Evolutionary conservation across 2,797 vertebrate genomes (phyloP), one percentile per base, ranked within the genome.

Genomic region (Enteromius treurensis): DNA sequence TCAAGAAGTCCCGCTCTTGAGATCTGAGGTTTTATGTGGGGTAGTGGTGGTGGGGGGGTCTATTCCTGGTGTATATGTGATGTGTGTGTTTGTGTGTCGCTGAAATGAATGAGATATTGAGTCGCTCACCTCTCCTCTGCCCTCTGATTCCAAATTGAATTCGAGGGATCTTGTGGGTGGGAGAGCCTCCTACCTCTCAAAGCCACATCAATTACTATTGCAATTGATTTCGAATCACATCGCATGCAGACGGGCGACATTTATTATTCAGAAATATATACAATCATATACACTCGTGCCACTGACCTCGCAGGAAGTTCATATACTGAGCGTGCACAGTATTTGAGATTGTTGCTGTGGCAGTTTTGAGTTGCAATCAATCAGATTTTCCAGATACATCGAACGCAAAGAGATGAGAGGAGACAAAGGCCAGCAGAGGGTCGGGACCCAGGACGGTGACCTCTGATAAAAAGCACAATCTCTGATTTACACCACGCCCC

Each of bases 131-230:
- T 85, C 78, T 85, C 65, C 80, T 74, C 58, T 84, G 86, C 88
- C 81, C 89, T 90, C 84, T 88, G 80, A 87, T 87, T 93, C 90
- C 90, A 95, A 93, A 95, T 91, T 95, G 90, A 93, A 95, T 94
- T 90, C 91, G 87, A 90, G 89, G 88, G 90, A 84, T 89, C 83
- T 77, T 80, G 82, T 76, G 81, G 84, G 84, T 86, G 93, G 92
- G 94, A 92, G 91, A 15, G 37, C 91, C 45, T 86, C 81, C 90
- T 91, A 91, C 93, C 92, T 91, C 87, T 82, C 89, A 92, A 92
- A 92, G 90, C 91, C 81, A 91, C 91, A 93, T 93, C 91, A 93
- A 94, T 92, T 94, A 92, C 91, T 91, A 93, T 93, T 91, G 89
- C 88, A 91, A 92, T 93, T 91, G 81, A 93, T 93, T 92, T 90